Evolutionary conservation across 2,797 vertebrate genomes (phyloP).

Genomic region (Darevskia mixta): DNA sequence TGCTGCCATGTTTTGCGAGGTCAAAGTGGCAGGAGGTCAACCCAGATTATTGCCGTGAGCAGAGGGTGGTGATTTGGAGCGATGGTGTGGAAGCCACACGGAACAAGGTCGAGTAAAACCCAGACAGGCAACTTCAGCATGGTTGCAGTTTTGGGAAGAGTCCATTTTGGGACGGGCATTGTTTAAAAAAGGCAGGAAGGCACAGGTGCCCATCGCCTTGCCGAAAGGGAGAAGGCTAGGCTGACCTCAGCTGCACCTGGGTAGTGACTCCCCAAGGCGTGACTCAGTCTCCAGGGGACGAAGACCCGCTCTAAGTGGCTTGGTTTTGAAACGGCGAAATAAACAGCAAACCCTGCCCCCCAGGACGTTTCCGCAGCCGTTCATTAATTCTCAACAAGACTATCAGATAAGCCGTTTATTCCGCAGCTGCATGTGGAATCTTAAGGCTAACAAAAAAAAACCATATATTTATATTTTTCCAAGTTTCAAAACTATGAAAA

Average conservation of each 20-base stretch:
- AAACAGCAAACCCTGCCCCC: fast-evolving
- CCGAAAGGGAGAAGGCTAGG: neutral
- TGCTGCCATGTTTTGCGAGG: too few relatives aligned
- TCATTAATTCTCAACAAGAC: conserved; percentile 18
- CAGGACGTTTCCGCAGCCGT: neutral
- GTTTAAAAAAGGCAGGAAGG: neutral
- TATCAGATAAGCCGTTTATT: neutral
- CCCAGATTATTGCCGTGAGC: neutral
- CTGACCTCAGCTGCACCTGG: neutral
- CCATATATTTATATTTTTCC: neutral
- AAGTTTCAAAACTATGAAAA: conserved; percentile 41
- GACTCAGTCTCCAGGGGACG: neutral
- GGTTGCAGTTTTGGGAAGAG: neutral
- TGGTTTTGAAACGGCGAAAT: neutral
- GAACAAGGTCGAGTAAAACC: neutral
- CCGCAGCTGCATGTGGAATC: neutral
- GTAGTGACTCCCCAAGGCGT: neutral
- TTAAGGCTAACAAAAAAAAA: too few relatives aligned
- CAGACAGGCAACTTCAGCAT: too few relatives aligned
- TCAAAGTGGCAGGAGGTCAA: neutral
- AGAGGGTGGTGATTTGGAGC: neutral
- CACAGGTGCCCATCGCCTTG: neutral
- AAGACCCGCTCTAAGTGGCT: neutral
- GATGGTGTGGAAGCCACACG: neutral
- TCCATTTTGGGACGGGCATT: neutral